phyloP scores from a whole-genome alignment of 2,797 vertebrate genomes.

The Pseudotriccus pelzelni region DNA sequence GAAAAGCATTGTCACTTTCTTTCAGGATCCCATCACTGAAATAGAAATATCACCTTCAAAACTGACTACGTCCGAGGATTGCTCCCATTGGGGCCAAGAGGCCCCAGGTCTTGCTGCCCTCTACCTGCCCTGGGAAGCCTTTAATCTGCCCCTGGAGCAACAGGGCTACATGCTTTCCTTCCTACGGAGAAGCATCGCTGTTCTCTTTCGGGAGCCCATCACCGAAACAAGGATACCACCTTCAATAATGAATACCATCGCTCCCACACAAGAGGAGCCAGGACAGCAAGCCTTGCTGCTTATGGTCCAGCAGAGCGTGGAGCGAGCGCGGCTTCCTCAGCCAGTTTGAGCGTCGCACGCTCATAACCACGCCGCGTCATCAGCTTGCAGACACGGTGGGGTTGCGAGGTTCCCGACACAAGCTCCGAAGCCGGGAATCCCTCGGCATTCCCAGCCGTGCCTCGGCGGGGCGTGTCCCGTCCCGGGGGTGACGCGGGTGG shows the following conservation, averaged over 20 bases:
- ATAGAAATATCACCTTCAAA: not conserved
- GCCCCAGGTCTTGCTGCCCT: too few species aligned
- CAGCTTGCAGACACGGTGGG: accelerated
- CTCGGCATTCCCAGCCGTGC: accelerated
- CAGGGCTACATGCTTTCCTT: not conserved
- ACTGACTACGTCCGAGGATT: not conserved
- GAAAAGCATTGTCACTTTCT: not conserved
- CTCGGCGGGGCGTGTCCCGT: too few species aligned
- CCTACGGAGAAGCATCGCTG: not conserved
- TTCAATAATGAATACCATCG: not conserved
- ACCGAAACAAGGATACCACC: not conserved
- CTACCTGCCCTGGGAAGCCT: not conserved
- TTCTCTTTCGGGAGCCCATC: not conserved
- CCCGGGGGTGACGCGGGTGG: not conserved
- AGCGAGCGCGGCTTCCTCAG: not conserved
- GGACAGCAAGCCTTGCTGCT: not conserved
- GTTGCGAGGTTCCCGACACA: accelerated
- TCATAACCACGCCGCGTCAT: accelerated
- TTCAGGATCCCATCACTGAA: not conserved
- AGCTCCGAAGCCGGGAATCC: accelerated
- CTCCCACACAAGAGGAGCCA: not conserved
- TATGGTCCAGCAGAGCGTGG: not conserved
- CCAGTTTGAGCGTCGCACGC: accelerated
- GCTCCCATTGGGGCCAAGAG: not conserved
- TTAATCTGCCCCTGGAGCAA: not conserved